Percentiles rank a stretch among this genome's conserved stretches.
Conservation (phyloP, 2,113 vertebrate genomes). For the Brachyhypopomus gauderio region DNA sequence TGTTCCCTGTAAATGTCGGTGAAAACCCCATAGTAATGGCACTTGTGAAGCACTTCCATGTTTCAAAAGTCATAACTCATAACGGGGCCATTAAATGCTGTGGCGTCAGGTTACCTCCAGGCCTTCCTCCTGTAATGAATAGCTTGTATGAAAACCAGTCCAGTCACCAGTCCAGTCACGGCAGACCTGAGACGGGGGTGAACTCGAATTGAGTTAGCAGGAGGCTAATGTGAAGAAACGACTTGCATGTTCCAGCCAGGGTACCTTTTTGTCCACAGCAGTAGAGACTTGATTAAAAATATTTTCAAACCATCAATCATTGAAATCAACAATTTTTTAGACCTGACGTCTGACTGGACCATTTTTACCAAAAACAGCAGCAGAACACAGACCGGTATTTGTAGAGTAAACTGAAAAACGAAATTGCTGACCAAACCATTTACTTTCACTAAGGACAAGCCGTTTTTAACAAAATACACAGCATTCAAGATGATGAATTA, state of each 20-base stretch:
- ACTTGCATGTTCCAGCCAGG: conserved; percentile 52
- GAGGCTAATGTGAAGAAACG: conserved; percentile 49
- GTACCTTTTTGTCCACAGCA: conserved; percentile 47
- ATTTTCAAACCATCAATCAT: conserved; percentile 61
- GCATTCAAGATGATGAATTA: conserved; percentile 23
- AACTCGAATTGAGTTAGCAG: conserved; percentile 43
- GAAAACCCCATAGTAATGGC: not conserved
- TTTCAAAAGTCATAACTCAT: conserved; percentile 4
- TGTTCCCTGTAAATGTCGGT: not conserved
- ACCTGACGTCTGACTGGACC: conserved; percentile 51
- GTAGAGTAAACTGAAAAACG: conserved; percentile 3
- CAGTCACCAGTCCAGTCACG: not conserved
- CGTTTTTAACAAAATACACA: conserved; percentile 55
- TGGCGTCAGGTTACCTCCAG: conserved; percentile 18
- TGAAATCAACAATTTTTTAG: conserved; percentile 42
- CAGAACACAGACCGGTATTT: conserved; percentile 10
- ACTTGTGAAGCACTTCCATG: not conserved
- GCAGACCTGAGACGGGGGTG: conserved; percentile 21
- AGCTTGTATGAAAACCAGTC: conserved; percentile 29
- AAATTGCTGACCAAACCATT: conserved; percentile 44
- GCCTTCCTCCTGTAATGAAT: conserved; percentile 42
- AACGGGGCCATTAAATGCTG: conserved; percentile 9
- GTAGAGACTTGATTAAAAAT: conserved; percentile 55
- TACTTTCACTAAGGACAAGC: conserved; percentile 32
- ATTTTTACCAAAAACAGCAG: conserved; percentile 47